phyloP scores from a whole-genome alignment of 1,140 invertebrate genomes.

The Planococcus citri region DNA sequence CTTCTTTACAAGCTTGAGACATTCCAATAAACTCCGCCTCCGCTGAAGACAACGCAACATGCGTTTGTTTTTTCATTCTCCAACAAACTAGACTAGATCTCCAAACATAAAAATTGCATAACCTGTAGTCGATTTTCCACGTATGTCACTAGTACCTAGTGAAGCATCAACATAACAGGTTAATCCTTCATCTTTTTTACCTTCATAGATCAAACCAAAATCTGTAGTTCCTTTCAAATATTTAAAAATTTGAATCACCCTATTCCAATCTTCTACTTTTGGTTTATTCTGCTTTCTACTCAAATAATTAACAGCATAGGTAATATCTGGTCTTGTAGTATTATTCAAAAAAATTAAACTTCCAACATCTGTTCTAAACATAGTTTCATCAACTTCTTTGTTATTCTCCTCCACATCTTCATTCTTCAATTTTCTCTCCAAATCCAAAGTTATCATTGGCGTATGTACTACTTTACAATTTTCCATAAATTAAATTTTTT shows the following conservation, averaged over 20 bases:
- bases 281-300: constrained; percentile 29
- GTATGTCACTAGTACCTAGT: not conserved
- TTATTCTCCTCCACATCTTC: constrained; percentile 19
- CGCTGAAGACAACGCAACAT: constrained; percentile 30
- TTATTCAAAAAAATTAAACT: constrained; percentile 33
- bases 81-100: constrained; percentile 30
- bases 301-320: constrained; percentile 32
- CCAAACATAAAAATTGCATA: constrained; percentile 27
- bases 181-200: not conserved
- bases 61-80: constrained; percentile 31
- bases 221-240: constrained; percentile 35
- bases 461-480: constrained; percentile 20
- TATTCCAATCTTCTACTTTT: constrained; percentile 31
- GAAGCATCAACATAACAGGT: constrained; percentile 27
- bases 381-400: constrained; percentile 9
- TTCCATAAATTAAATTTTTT: constrained; percentile 22
- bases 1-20: constrained; percentile 28
- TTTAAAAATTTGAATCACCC: constrained; percentile 32
- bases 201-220: constrained; percentile 11
- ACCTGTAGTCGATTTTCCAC: constrained; percentile 27
- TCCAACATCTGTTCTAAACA: constrained; percentile 34
- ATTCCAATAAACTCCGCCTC: constrained; percentile 35
- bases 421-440: not conserved
- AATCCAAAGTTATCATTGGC: not conserved
- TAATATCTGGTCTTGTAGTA: constrained; percentile 34